These are phyloP conservation scores for Drosophila greeni DNA, from an alignment of 2,888 invertebrate genomes.

Conservation along the genomic window DNA sequence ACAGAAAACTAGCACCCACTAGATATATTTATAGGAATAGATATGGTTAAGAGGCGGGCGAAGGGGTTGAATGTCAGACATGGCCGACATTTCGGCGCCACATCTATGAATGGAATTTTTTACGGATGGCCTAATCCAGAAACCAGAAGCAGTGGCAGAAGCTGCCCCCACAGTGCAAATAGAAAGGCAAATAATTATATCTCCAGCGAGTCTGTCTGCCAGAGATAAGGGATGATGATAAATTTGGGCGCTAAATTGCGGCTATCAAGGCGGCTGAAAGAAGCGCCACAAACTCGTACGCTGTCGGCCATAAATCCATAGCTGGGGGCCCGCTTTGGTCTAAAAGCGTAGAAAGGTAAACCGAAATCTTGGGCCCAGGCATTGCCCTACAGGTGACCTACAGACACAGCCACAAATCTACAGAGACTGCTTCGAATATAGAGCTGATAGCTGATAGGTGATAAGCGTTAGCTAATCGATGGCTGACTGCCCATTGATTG, in stretches of 20 bases:
- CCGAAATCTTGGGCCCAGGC: constrained; percentile 4
- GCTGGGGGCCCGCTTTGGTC: constrained; percentile 21
- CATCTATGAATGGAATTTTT: constrained; percentile 39
- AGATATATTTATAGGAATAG: background rate
- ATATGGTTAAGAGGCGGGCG: background rate
- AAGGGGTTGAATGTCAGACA: constrained; percentile 25
- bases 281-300: constrained; percentile 1
- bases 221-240: constrained; percentile 51
- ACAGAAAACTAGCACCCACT: background rate
- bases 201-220: constrained; percentile 10
- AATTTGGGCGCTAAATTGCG: constrained; percentile 32
- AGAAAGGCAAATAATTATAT: constrained; percentile 30
- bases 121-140: constrained; percentile 12
- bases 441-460: constrained; percentile 13
- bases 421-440: too few species aligned
- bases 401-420: constrained; percentile 25
- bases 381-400: constrained; percentile 63
- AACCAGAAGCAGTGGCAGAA: constrained; percentile 18
- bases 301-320: constrained; percentile 23
- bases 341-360: constrained; percentile 7
- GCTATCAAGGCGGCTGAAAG: constrained; percentile 6
- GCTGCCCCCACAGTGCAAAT: constrained; percentile 29
- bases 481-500: constrained; percentile 28
- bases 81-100: constrained; percentile 25
- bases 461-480: constrained; percentile 27